These are phyloP conservation scores for Drosophila stalkeri DNA, from an alignment of 2,888 invertebrate species.

Conservation along the genomic window DNA sequence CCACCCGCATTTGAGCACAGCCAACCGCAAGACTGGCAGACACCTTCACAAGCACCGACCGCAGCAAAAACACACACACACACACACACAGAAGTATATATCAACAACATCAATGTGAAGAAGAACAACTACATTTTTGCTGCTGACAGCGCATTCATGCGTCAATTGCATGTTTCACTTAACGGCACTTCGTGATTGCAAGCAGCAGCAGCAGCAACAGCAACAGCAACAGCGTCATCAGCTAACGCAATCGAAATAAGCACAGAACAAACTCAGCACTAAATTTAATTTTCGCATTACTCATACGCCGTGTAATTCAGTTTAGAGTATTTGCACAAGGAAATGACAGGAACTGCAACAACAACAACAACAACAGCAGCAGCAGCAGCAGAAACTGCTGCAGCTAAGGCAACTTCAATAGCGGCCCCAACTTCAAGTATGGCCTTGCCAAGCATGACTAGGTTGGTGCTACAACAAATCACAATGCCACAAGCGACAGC, in stretches of 20 bases:
- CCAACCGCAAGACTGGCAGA: constrained; percentile 68
- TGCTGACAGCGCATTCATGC: constrained; percentile 72
- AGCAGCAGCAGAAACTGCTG: constrained; percentile 20
- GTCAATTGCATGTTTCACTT: constrained; percentile 81
- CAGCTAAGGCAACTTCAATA: constrained; percentile 34
- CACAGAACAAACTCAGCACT: constrained; percentile 76
- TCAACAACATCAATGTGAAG: constrained; percentile 6
- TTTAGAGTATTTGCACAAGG: constrained; percentile 82
- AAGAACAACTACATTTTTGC: constrained; percentile 53
- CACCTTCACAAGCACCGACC: constrained; percentile 46
- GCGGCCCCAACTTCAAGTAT: constrained; percentile 36
- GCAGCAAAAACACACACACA: constrained; percentile 23
- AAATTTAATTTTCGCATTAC: constrained; percentile 82
- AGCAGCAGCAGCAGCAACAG: constrained; percentile 37
- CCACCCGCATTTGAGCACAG: constrained; percentile 38
- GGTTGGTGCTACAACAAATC: constrained; percentile 71
- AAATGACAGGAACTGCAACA: constrained; percentile 75
- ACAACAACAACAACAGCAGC: constrained; percentile 26
- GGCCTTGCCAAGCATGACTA: constrained; percentile 57
- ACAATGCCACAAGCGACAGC: constrained; percentile 55
- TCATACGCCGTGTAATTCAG: constrained; percentile 83
- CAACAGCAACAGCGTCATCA: constrained; percentile 16
- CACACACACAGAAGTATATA: too few species aligned
- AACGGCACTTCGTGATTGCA: constrained; percentile 79
- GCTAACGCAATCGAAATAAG: constrained; percentile 65